Conservation (phyloP, 1,140 invertebrate genomes). For the Onthophagus taurus region DNA sequence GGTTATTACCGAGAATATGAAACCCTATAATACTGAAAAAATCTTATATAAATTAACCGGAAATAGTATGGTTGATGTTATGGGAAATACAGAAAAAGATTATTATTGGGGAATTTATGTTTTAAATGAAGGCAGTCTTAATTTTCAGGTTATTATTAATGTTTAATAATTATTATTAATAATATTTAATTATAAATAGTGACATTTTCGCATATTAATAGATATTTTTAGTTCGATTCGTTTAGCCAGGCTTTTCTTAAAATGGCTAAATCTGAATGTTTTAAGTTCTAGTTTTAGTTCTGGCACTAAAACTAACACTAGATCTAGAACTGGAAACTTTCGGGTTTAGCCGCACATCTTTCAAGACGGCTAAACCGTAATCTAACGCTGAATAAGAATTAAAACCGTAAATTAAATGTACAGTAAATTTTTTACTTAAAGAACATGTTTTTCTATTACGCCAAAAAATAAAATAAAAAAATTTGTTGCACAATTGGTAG, state of each 20-base stretch:
- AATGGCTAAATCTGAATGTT: not conserved
- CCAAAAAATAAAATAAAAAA: too few relatives aligned
- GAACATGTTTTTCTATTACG: too few relatives aligned
- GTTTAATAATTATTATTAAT: not conserved
- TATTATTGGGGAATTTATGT: constrained; percentile 26
- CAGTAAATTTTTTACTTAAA: too few relatives aligned
- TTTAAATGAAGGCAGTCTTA: constrained; percentile 21
- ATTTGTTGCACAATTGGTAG: too few relatives aligned
- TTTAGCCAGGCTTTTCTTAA: not conserved
- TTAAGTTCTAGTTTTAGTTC: too few relatives aligned
- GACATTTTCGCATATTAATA: constrained; percentile 1
- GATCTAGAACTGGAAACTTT: not conserved
- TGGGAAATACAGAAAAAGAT: constrained; percentile 11
- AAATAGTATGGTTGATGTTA: constrained; percentile 19
- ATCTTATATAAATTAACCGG: constrained; percentile 22
- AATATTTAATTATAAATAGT: not conserved
- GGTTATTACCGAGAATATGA: constrained; percentile 19
- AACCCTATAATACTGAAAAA: constrained; percentile 13
- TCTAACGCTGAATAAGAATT: too few relatives aligned
- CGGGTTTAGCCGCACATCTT: too few relatives aligned
- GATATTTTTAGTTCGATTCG: not conserved
- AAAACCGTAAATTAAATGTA: too few relatives aligned
- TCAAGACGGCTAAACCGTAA: too few relatives aligned
- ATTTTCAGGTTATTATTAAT: constrained; percentile 17
- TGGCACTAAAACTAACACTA: not conserved